Evolutionary conservation across 2,888 invertebrate species (phyloP), one percentile per base, ranked within the genome.

Genomic region (Rotaria macrura): DNA sequence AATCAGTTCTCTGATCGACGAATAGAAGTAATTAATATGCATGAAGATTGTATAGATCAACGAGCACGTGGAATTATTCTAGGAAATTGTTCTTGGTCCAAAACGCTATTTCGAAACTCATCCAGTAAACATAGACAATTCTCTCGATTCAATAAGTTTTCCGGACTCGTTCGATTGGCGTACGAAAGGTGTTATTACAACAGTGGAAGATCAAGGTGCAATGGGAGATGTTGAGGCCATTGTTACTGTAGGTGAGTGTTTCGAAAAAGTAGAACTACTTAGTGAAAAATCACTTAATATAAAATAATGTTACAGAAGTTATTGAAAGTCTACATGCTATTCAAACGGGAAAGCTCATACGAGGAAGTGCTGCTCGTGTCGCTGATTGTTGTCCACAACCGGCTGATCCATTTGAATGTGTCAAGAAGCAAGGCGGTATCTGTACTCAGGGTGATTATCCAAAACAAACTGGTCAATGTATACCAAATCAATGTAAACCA

Each of bases 1-100:
- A 85, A 85, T 72, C 84, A 85, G 29, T 85, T 83, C 20, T 34
- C 83, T 38, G 85, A 85, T 84, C 47, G 47, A 40, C 52, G 83
- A 14, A 83, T 79, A 9, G 54, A 85, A 38, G 85, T 74, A 74
- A 25, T 17, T 29, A 4, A 34, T 17, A 34, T 65, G 29, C 14
- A 34, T 34, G 2, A 12, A 14, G 25, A 1, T 25, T 74, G 43
- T 7, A 40, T 25, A 40, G 6, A 25, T 40, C 5, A 12, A 6
- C 7, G 23, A 40, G 40, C 5, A 12, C 23, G 23, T 47, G 14
- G 47, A 14, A 25, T 84, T 85, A 12, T 43, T 84, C 34, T 43
- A 79, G 43, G 83, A 43, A 34, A n/a, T 83, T 10, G n/a, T 72
- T 3, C 25, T 40, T 40, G 2, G 49, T 10, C n/a, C 57, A 38